Evolutionary conservation across 1,140 invertebrate genomes (phyloP).

Genomic region (Saccostrea glomerata): DNA sequence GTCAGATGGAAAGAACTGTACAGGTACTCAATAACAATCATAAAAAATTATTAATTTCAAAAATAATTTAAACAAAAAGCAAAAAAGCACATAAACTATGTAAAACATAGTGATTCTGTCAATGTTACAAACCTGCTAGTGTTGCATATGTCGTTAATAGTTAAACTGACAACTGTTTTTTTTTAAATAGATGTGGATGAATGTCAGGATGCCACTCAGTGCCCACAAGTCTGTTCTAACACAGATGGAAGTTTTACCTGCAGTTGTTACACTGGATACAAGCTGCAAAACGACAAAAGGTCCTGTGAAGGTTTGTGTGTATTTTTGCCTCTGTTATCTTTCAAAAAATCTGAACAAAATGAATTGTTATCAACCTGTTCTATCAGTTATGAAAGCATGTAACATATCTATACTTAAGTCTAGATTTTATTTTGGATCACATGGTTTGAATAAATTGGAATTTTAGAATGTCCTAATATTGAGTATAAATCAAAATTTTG

Average conservation of each 20-base stretch:
- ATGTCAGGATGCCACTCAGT: conserved; percentile 36
- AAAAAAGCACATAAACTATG: too few relatives aligned
- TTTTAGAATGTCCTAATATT: too few relatives aligned
- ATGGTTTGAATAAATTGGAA: too few relatives aligned
- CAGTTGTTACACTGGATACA: conserved; percentile 46
- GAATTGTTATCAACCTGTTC: too few relatives aligned
- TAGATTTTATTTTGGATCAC: too few relatives aligned
- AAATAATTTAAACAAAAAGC: too few relatives aligned
- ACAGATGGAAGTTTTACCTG: conserved; percentile 46
- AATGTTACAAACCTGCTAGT: background rate
- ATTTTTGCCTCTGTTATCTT: too few relatives aligned
- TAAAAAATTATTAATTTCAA: background rate
- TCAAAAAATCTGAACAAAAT: too few relatives aligned
- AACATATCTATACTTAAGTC: too few relatives aligned
- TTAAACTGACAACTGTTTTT: background rate
- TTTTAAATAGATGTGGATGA: conserved; percentile 51
- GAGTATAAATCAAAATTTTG: too few relatives aligned
- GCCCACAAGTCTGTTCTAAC: conserved; percentile 47
- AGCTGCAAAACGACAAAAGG: conserved; percentile 36
- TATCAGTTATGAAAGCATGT: too few relatives aligned
- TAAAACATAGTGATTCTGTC: background rate
- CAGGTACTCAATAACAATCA: background rate
- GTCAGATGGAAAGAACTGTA: background rate
- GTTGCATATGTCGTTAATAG: background rate
- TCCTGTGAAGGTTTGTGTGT: conserved; percentile 9